A percentile compares a stretch with the other conserved stretches of the same genome.
Evolutionary conservation across 2,797 vertebrate genomes (phyloP).

Genomic region (Taenioides sp.): DNA sequence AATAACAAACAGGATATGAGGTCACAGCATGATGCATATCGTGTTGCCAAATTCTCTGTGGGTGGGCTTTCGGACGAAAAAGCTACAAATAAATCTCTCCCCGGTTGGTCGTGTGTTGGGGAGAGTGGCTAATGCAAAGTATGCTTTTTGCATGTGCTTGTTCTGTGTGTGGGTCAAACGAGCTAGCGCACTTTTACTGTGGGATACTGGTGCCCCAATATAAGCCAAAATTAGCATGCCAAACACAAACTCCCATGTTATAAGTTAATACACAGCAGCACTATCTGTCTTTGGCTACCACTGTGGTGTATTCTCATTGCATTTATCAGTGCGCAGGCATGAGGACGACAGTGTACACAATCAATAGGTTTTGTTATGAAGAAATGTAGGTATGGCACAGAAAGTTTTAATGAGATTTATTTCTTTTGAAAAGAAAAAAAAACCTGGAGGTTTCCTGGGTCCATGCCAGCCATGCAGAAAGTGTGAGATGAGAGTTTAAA

Average conservation of each 20-base stretch:
- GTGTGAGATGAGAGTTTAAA: neutral
- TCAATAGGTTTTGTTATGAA: conserved; percentile 32
- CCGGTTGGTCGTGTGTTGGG: conserved; percentile 28
- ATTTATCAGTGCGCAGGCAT: conserved; percentile 8
- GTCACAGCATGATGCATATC: conserved; percentile 51
- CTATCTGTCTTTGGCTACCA: conserved; percentile 10
- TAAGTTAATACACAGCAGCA: conserved; percentile 1
- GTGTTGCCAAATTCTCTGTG: conserved; percentile 45
- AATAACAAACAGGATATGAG: conserved; percentile 55
- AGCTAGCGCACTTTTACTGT: neutral
- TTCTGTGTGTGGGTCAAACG: neutral
- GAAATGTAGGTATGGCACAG: conserved; percentile 3
- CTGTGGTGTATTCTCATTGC: conserved; percentile 4
- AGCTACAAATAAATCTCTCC: conserved; percentile 54
- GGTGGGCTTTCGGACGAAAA: conserved; percentile 35
- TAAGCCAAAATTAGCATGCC: conserved; percentile 15
- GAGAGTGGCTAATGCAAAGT: neutral
- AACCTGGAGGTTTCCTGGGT: neutral
- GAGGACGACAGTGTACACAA: conserved; percentile 28
- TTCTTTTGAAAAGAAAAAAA: conserved; percentile 10
- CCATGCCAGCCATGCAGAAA: neutral
- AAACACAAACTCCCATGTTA: neutral
- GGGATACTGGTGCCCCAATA: neutral
- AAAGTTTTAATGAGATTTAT: conserved; percentile 8
- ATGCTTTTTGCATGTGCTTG: neutral